Conservation (phyloP, 2,113 vertebrate species). For the Vimba vimba region DNA sequence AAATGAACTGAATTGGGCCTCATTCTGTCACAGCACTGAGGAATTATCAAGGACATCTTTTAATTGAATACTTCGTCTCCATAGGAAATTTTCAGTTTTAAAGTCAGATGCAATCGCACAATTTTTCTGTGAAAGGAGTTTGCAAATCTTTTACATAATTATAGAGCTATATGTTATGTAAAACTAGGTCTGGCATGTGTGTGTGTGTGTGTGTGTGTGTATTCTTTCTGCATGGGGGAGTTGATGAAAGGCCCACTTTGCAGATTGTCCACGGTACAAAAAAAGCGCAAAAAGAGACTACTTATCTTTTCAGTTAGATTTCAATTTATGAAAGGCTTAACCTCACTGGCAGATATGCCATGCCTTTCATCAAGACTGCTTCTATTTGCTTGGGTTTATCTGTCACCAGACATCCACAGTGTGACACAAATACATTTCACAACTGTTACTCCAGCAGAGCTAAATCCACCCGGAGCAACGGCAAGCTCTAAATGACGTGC, state of each 20-base stretch:
- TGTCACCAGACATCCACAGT: constrained; percentile 64
- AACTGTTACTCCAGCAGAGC: constrained; percentile 64
- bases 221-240: constrained; percentile 42
- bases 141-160: constrained; percentile 35
- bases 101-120: not conserved
- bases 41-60: constrained; percentile 14
- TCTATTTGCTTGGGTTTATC: constrained; percentile 74
- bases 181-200: constrained; percentile 10
- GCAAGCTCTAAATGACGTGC: constrained; percentile 57
- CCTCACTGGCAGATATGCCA: constrained; percentile 68
- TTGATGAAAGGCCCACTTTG: constrained; percentile 70
- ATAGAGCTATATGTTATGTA: constrained; percentile 21
- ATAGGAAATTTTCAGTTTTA: not conserved
- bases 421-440: constrained; percentile 75
- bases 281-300: constrained; percentile 52
- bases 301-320: constrained; percentile 75
- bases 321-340: constrained; percentile 73
- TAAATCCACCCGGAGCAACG: constrained; percentile 60
- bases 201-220: not conserved
- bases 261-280: constrained; percentile 66
- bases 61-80: constrained; percentile 12
- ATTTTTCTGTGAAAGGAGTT: constrained; percentile 23
- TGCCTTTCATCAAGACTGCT: constrained; percentile 69
- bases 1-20: not conserved
- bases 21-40: not conserved